Evolutionary conservation across 1,140 invertebrate species (phyloP).

Genomic region (Macrostomum lignano): DNA sequence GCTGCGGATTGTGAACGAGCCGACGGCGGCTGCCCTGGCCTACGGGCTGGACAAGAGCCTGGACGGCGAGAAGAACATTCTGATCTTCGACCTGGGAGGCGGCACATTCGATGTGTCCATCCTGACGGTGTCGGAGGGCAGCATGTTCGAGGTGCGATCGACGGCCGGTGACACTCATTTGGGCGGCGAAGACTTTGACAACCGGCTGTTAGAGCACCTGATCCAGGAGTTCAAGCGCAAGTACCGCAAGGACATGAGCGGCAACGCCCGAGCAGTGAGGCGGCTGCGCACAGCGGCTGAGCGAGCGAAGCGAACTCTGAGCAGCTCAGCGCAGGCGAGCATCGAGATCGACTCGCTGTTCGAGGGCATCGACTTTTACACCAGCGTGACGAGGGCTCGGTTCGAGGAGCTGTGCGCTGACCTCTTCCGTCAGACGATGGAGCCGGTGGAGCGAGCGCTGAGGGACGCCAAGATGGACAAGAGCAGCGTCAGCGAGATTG

Average conservation of each 20-base stretch:
- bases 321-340: too few species aligned
- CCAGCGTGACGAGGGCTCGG: conserved; percentile 36
- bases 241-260: conserved; percentile 61
- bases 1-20: too few species aligned
- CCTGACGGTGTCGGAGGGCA: conserved; percentile 53
- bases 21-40: too few species aligned
- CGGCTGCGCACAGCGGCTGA: conserved; percentile 72
- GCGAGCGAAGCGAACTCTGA: conserved; percentile 70
- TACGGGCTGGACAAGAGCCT: too few species aligned
- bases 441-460: conserved; percentile 73
- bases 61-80: too few species aligned
- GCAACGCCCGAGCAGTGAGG: conserved; percentile 47
- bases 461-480: conserved; percentile 79
- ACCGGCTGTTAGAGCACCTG: too few species aligned
- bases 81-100: too few species aligned
- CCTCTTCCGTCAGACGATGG: conserved; percentile 55
- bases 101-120: conserved; percentile 95
- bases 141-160: conserved; percentile 70
- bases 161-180: too few species aligned
- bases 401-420: conserved; percentile 44
- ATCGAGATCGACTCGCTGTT: too few species aligned
- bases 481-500: conserved; percentile 63
- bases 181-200: too few species aligned
- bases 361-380: conserved; percentile 85
- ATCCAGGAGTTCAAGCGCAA: conserved; percentile 64